Evolutionary conservation across 2,888 invertebrate genomes (phyloP).

Genomic region (Folsomia manolachei): DNA sequence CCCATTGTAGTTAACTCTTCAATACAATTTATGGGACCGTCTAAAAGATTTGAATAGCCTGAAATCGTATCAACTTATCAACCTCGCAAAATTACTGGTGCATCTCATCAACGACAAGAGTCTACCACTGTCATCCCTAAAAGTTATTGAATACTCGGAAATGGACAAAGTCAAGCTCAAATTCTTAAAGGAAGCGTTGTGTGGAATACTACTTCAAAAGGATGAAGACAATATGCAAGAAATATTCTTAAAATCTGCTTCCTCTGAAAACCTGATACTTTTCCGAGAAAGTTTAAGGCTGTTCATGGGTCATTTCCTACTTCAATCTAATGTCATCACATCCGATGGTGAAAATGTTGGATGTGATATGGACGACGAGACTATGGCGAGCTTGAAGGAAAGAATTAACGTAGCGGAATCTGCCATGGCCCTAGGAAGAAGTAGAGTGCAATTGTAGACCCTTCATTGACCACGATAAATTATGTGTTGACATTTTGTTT

Average conservation of each 20-base stretch:
- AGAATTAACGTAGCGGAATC: conserved; percentile 67
- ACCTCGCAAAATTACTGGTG: conserved; percentile 74
- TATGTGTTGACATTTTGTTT: conserved; percentile 1
- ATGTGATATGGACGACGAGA: conserved; percentile 56
- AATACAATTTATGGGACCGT: conserved; percentile 88
- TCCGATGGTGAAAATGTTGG: conserved; percentile 58
- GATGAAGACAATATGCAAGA: conserved; percentile 62
- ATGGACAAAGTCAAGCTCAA: conserved; percentile 74
- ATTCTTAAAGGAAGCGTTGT: conserved; percentile 73
- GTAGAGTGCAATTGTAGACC: conserved; percentile 48
- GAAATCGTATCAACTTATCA: conserved; percentile 64
- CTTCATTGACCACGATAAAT: no score
- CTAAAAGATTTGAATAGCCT: conserved; percentile 72
- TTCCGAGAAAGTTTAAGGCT: conserved; percentile 79
- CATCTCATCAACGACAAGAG: conserved; percentile 76
- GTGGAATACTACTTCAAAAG: conserved; percentile 68
- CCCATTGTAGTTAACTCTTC: conserved; percentile 70
- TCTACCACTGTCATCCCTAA: conserved; percentile 76
- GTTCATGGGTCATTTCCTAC: conserved; percentile 81
- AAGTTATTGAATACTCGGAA: conserved; percentile 84
- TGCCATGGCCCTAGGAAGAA: conserved; percentile 60
- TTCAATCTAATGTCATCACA: conserved; percentile 53
- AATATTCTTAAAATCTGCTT: conserved; percentile 71
- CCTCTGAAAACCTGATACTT: conserved; percentile 70
- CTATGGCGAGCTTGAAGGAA: conserved; percentile 56